These are phyloP conservation scores for Threskiornis aethiopicus DNA, from an alignment of 2,797 vertebrate genomes.

Conservation along the genomic window DNA sequence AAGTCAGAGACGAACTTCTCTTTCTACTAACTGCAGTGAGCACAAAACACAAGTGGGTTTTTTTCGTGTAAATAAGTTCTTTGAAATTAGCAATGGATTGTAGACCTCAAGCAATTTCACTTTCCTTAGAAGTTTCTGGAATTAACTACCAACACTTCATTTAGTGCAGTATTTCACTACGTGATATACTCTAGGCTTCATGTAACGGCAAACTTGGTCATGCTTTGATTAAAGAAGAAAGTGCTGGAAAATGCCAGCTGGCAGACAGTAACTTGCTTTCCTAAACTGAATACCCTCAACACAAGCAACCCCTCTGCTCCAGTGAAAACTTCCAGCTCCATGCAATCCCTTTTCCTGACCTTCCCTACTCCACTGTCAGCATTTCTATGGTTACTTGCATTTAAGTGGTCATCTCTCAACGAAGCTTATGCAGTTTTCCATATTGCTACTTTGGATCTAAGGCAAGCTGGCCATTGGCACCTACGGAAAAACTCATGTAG, in stretches of 20 bases:
- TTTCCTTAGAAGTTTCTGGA: not conserved
- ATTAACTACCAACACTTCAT: not conserved
- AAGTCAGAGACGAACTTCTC: not conserved
- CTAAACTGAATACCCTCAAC: not conserved
- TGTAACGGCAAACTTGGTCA: not conserved
- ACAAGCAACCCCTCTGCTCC: not conserved
- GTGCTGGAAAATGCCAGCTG: not conserved
- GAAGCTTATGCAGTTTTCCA: not conserved
- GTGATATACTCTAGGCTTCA: not conserved
- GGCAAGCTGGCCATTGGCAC: not conserved
- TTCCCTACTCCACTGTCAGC: not conserved
- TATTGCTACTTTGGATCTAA: not conserved
- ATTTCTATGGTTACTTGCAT: not conserved
- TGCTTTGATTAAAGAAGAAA: not conserved
- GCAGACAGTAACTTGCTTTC: not conserved
- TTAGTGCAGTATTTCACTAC: not conserved
- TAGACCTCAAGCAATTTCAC: not conserved
- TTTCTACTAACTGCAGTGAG: not conserved
- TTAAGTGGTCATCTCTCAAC: not conserved
- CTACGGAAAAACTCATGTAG: fast-evolving
- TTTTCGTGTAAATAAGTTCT: not conserved
- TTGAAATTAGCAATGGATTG: not conserved
- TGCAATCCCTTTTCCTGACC: not conserved
- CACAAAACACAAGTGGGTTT: not conserved
- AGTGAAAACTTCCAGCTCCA: not conserved